phyloP scores from a whole-genome alignment of 37 sponge, comb jelly and placozoan species.

The Cliona cf. orientalis region DNA sequence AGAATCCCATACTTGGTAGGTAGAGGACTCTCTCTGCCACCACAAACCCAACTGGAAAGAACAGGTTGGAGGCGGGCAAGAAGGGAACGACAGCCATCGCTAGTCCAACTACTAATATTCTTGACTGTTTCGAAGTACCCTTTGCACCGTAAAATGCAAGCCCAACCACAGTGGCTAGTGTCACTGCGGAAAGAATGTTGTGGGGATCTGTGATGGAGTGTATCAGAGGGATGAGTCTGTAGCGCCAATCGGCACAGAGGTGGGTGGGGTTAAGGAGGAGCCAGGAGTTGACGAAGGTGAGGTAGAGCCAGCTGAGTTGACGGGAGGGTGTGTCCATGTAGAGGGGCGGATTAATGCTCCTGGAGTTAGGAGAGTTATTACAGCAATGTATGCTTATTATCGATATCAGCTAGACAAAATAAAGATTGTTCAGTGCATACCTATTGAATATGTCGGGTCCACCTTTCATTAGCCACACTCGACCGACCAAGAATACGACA shows the following conservation, averaged over 20 bases:
- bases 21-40: conserved; percentile 94
- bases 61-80: conserved; percentile 88
- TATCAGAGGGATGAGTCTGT: conserved; percentile 81
- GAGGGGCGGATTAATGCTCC: conserved; percentile 85
- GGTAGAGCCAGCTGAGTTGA: conserved; percentile 83
- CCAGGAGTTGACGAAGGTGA: conserved; percentile 79
- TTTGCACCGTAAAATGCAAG: conserved; percentile 1
- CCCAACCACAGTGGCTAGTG: conserved; percentile 14
- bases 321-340: conserved; percentile 65
- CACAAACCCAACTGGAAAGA: conserved; percentile 92
- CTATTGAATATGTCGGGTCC: conserved; percentile 35
- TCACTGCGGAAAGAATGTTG: conserved; percentile 64
- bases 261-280: conserved; percentile 71
- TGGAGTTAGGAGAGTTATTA: too few relatives aligned
- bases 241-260: conserved; percentile 92
- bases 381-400: too few relatives aligned
- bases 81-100: conserved; percentile 80
- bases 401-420: too few relatives aligned
- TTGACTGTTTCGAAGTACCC: background rate
- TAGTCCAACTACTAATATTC: conserved; percentile 51
- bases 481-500: conserved; percentile 19
- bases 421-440: too few relatives aligned
- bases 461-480: conserved; percentile 48
- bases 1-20: conserved; percentile 80
- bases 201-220: conserved; percentile 61